Percentiles rank a stretch among this genome's conserved stretches.
These are phyloP conservation scores for Hoplodrina ambigua DNA, from an alignment of 2,888 invertebrate species.

Conservation along the genomic window DNA sequence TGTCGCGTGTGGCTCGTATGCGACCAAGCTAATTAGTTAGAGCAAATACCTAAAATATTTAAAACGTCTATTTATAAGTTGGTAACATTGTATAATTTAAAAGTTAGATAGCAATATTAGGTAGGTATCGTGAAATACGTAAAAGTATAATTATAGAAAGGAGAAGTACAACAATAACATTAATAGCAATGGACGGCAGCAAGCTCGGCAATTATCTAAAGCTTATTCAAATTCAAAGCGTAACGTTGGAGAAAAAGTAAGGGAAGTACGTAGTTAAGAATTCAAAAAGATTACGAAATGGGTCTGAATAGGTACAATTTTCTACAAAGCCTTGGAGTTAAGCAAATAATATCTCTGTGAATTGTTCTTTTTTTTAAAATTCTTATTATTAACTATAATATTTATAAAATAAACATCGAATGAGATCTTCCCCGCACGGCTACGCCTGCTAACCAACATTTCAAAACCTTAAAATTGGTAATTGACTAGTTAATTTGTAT, in stretches of 20 bases:
- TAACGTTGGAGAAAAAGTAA: constrained; percentile 47
- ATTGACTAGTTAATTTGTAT: constrained; percentile 64
- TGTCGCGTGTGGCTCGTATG: too few relatives aligned
- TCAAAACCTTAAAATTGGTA: constrained; percentile 57
- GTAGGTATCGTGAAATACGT: constrained; percentile 50
- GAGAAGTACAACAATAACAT: constrained; percentile 64
- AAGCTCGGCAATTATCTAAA: constrained; percentile 77
- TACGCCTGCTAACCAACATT: constrained; percentile 46
- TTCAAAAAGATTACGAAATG: constrained; percentile 37
- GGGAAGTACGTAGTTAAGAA: constrained; percentile 40
- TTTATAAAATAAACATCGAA: constrained; percentile 33
- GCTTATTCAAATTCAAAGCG: constrained; percentile 63
- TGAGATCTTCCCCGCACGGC: constrained; percentile 50
- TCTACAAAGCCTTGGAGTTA: constrained; percentile 42
- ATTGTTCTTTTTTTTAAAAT: constrained; percentile 14
- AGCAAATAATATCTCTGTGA: constrained; percentile 49
- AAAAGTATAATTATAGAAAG: constrained; percentile 61
- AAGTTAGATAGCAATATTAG: constrained; percentile 46
- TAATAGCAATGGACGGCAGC: constrained; percentile 84
- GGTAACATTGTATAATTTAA: constrained; percentile 52
- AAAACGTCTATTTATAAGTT: constrained; percentile 38
- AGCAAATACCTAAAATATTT: constrained; percentile 45
- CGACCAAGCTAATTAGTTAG: constrained; percentile 3
- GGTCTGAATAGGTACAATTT: constrained; percentile 24
- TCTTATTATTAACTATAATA: constrained; percentile 21